Evolutionary conservation across 2,797 vertebrate species (phyloP), one percentile per base, ranked within the genome.

Genomic region (Anguilla obscura): DNA sequence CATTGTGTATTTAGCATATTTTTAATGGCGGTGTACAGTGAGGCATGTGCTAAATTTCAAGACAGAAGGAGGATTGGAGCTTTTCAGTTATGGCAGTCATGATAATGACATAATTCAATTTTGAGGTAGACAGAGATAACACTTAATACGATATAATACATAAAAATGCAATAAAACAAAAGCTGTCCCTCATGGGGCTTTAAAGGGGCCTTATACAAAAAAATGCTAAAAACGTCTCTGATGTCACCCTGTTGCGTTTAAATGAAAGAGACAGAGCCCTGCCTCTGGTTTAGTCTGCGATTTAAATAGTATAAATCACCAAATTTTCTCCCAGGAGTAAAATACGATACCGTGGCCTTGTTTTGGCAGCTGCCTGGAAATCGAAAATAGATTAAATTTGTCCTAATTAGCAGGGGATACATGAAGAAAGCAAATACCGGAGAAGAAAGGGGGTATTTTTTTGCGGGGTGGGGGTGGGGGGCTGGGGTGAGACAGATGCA

Each of bases 31-130:
- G 14, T 58, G 56, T 82, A 79, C 54, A 58, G 54, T 71, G 50
- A 87, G 88, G 87, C 86, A 74, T 85, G 86, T 86, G 88, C 56
- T 24, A 48, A 71, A 79, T 82, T 63, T 74, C 9, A 74, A 74
- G 30, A 74, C 12, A 48, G 76, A 80, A 24, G n/a, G 79, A 50
- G 18, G 84, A 85, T 33, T 30, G 33, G 33, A 1, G 56, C 27
- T 30, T 40, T 12, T 56, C 52, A 85, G 50, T 40, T 60, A 85
- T 40, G n/a, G 50, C 84, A 85, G 84, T 85, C 24, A 56, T 33
- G 84, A 24, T 40, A 40, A 85, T 63, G 54, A 60, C 33, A 58
- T 63, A 48, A 60, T 12, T 18, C 33, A 45, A 69, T 86, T 48
- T 45, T 40, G 16, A n/a, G 40, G 33, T 7, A 86, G 85, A 16